Conservation (phyloP, 2,888 invertebrate species). For the Pandemis corylana region DNA sequence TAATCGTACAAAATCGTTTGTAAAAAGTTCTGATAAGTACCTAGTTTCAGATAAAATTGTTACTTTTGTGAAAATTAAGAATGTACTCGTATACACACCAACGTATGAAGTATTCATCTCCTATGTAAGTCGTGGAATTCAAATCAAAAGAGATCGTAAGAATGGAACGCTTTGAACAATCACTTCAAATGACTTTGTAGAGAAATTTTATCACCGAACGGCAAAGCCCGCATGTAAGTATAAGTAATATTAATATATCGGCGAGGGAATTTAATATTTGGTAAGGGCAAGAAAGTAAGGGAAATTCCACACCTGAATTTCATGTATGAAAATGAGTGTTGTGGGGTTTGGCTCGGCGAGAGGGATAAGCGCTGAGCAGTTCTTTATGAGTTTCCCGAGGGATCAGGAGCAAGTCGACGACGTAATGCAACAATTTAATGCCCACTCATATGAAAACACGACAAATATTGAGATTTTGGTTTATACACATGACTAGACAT, state of each 20-base stretch:
- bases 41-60: not conserved
- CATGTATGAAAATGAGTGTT: slow-evolving; percentile 63
- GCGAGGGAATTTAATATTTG: slow-evolving; percentile 74
- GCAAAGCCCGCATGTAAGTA: slow-evolving; percentile 55
- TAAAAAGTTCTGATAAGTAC: not conserved
- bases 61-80: not conserved
- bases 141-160: slow-evolving; percentile 51
- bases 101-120: slow-evolving; percentile 1
- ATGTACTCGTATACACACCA: not conserved
- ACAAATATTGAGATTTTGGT: slow-evolving; percentile 40
- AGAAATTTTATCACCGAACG: slow-evolving; percentile 58
- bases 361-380: slow-evolving; percentile 58
- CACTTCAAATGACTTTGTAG: slow-evolving; percentile 66
- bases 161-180: slow-evolving; percentile 68
- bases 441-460: slow-evolving; percentile 42
- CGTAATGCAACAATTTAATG: slow-evolving; percentile 43
- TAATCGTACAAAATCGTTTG: not conserved
- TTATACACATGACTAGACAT: slow-evolving; percentile 16
- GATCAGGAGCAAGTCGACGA: slow-evolving; percentile 44
- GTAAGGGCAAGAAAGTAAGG: slow-evolving; percentile 61
- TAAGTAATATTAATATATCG: slow-evolving; percentile 71
- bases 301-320: slow-evolving; percentile 62
- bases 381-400: slow-evolving; percentile 61
- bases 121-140: slow-evolving; percentile 15
- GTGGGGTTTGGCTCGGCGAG: slow-evolving; percentile 50